Conservation (phyloP, 92 coral and sea anemone genomes). For the Zoanthus gigantus region DNA sequence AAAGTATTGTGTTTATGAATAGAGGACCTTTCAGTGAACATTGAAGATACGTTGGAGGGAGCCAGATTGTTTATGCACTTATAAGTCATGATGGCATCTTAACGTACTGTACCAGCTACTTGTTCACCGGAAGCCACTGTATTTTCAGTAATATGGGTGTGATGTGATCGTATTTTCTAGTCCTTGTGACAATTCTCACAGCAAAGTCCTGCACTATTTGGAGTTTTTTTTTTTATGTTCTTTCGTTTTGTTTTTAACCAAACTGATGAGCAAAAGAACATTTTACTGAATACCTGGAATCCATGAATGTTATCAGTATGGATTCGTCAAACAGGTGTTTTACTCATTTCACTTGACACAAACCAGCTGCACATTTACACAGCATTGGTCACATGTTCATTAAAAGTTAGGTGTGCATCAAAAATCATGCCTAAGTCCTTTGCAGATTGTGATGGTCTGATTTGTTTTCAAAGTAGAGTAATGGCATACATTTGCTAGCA, state of each 20-base stretch:
- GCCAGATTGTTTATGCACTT: conserved; percentile 4
- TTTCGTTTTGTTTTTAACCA: conserved; percentile 9
- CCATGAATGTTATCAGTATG: background rate
- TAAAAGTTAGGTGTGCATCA: background rate
- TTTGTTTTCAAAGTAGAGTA: background rate
- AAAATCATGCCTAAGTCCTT: background rate
- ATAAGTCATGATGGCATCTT: conserved; percentile 23
- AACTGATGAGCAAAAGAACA: too few species aligned
- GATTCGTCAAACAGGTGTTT: conserved; percentile 7
- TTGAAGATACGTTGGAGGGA: conserved; percentile 9
- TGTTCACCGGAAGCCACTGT: conserved; percentile 10
- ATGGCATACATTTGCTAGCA: too few species aligned
- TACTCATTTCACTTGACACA: background rate
- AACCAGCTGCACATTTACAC: conserved; percentile 3
- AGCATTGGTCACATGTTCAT: background rate
- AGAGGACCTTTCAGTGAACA: conserved; percentile 2
- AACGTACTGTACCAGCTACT: background rate
- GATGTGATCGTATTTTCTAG: conserved; percentile 24
- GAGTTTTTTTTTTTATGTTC: background rate
- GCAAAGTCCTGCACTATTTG: conserved; percentile 25
- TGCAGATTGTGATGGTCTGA: background rate
- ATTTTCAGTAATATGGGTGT: conserved; percentile 19
- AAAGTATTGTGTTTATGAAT: background rate
- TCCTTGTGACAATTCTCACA: conserved; percentile 15
- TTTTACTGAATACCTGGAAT: background rate